Evolutionary conservation across 2,888 invertebrate species (phyloP).

Genomic region (Arrhopalites spinosus): DNA sequence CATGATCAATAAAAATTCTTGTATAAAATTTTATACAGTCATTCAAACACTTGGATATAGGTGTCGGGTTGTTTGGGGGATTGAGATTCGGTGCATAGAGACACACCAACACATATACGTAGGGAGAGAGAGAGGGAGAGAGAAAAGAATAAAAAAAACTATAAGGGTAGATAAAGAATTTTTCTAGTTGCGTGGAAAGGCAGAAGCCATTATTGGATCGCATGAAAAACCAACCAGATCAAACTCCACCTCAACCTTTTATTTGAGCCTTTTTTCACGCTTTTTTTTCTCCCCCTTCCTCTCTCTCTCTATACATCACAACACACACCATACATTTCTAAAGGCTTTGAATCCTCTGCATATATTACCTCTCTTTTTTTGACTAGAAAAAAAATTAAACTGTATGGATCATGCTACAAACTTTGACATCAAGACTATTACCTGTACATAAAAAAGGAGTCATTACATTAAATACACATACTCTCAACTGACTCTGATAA

Average conservation of each 20-base stretch:
- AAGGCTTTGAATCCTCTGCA: not conserved
- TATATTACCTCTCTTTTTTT: too few species aligned
- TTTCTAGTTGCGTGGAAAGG: conserved; percentile 15
- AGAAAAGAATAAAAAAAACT: not conserved
- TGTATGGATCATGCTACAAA: too few species aligned
- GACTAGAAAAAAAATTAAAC: too few species aligned
- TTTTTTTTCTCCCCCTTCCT: conserved; percentile 13
- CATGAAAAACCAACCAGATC: conserved; percentile 53
- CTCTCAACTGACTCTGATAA: too few species aligned
- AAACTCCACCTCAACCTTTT: conserved; percentile 53
- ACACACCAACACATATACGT: not conserved
- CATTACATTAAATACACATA: too few species aligned
- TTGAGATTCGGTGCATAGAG: not conserved
- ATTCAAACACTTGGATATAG: too few species aligned
- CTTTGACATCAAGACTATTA: too few species aligned
- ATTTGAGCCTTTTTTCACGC: conserved; percentile 7
- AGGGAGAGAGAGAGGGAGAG: not conserved
- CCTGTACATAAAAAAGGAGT: too few species aligned
- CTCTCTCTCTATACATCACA: not conserved
- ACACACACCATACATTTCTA: not conserved
- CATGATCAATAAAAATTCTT: too few species aligned
- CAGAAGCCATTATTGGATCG: conserved; percentile 48
- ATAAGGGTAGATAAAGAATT: conserved; percentile 1
- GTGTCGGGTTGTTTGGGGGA: not conserved
- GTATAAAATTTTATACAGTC: too few species aligned